Percentiles rank a stretch among this genome's conserved stretches.
Evolutionary conservation across 1,140 invertebrate species (phyloP).

Genomic region (Neodiprion fabricii): DNA sequence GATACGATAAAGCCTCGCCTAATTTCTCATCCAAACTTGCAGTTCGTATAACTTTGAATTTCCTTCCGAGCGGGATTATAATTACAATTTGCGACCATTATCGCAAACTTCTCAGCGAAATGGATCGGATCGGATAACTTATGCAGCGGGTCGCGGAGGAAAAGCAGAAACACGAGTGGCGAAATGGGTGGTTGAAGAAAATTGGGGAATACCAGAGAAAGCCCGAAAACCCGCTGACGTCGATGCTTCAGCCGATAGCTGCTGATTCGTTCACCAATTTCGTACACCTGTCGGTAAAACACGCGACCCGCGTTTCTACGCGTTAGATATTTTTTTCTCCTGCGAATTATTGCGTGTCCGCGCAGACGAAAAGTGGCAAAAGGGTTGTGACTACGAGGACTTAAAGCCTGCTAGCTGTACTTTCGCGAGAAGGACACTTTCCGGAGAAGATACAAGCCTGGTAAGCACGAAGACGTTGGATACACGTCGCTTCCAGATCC

Average conservation of each 20-base stretch:
- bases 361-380: too few species aligned
- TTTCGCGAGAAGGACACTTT: background rate
- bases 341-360: too few species aligned
- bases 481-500: background rate
- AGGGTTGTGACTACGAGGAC: too few species aligned
- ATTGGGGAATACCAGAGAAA: too few species aligned
- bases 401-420: background rate
- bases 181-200: too few species aligned
- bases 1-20: too few species aligned
- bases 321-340: too few species aligned
- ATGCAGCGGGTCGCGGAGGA: slow-evolving; percentile 9
- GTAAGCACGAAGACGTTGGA: slow-evolving; percentile 11
- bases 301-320: background rate
- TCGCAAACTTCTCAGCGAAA: too few species aligned
- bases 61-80: background rate
- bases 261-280: background rate
- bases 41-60: too few species aligned
- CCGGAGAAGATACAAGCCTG: slow-evolving; percentile 14
- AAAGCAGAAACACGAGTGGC: background rate
- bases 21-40: too few species aligned
- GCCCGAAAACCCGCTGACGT: background rate
- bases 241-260: background rate
- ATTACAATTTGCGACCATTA: too few species aligned
- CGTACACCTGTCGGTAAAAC: background rate
- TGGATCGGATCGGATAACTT: background rate